Base-by-base conservation (phyloP, 2,888 invertebrate genomes). In the Orthosia cruda region DNA sequence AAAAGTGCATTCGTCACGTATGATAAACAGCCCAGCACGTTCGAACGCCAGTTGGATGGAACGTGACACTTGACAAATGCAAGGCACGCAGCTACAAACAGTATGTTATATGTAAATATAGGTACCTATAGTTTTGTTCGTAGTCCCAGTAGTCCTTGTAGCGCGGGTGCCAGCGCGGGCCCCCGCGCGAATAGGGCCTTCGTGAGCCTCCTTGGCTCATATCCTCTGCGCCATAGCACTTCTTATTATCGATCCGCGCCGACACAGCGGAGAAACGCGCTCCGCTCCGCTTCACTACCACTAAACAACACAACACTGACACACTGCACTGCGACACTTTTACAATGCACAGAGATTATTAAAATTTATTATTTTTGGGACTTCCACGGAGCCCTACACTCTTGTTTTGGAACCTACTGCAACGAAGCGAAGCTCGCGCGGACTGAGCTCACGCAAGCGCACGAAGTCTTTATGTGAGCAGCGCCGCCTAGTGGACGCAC, bases 141-240 rank as follows among this genome's bases (percentile, higher is more conserved):
- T 96, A 96, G 85, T 96, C 96, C 96, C 96, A 96, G 90, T 96
- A 96, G 78, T 96, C 96, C 92, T 96, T 96, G 93, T 96, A 96
- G 71, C 96, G 96, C 88, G 96, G 96, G 91, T 96, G 96, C 96
- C 96, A 96, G 63, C 96, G 94, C 71, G 94, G 96, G 86, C 96
- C 96, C 89, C 96, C 96, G 87, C 96, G 96, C 81, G 96, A 96
- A 85, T 95, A 96, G 79, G 96, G 96, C 86, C 96, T 91, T 80
- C 96, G 87, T 3, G 96, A 96, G 87, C 96, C 96, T 77, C 96
- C 96, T 86, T 96, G 96, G 90, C 96, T 96, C 96, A 96, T 96
- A 71, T 87, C 89, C 80, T 90, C 90, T 93, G 94, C 94, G 95
- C 94, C 95, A 95, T 96, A 85, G 81, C 92, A 87, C 84, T 84